Evolutionary conservation across 2,113 vertebrate species (phyloP), one percentile per base, ranked within the genome.

Genomic region (Channa maculata): DNA sequence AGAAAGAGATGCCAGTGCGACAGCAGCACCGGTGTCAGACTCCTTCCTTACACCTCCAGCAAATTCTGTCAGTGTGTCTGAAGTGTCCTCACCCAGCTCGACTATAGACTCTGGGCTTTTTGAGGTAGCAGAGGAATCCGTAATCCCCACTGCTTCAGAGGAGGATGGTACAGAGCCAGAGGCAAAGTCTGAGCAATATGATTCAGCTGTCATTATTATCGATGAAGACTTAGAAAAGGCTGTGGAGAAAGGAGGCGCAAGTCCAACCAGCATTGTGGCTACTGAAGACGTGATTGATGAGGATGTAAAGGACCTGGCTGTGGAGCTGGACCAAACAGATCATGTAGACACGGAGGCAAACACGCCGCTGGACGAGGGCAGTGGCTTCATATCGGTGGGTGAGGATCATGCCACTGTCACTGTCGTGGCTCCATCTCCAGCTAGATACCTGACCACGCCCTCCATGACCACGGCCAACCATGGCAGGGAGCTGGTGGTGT

Each of bases 401-500:
- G 85, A 76, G 57, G 65, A 46, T 0, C 71, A 48, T 13, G 62
- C 85, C 0, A 70, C 86, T 0, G 88, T 75, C 80, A 1, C 57
- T 0, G 38, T 49, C 67, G 95, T 95, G 0, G 83, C 88, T 0
- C 68, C 24, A 0, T 93, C 96, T 0, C 90, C 82, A 0, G 36
- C 93, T 15, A 93, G 88, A 48, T 96, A 96, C 33, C 48, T 96
- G 37, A 97, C 96, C 9, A 96, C 96, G 11, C 94, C 94, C 46
- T 75, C 92, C 58, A 91, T 94, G 94, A 96, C 95, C 24, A 90
- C 84, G 0, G 90, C 93, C 4, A 69, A 75, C 85, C 93, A 88
- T 51, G 94, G 94, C 76, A 92, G 85, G 43, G 97, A 99, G 69
- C 91, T 98, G 5, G 95, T 98, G 53, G 96, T 99, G 34, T 97